These are phyloP conservation scores for Papilio xuthus DNA, from an alignment of 1,140 invertebrate genomes.

Conservation along the genomic window DNA sequence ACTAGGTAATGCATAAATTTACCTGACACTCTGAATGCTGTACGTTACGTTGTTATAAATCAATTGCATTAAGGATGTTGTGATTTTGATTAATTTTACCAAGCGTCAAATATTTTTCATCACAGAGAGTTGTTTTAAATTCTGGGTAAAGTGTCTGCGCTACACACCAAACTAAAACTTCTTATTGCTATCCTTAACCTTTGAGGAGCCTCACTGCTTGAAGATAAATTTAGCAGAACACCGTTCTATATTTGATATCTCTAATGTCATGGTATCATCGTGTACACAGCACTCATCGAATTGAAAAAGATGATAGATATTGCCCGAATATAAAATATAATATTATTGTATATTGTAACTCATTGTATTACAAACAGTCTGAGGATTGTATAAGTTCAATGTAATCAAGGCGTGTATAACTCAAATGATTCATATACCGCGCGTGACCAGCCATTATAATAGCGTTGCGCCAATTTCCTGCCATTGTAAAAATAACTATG, in stretches of 20 bases:
- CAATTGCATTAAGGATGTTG: not conserved
- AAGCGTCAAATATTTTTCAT: not conserved
- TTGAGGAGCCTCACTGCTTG: not conserved
- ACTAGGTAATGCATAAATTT: conserved; percentile 14
- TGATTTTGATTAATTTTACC: not conserved
- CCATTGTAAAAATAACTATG: conserved; percentile 38
- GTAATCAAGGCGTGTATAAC: conserved; percentile 17
- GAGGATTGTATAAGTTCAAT: conserved; percentile 29
- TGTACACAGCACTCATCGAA: not conserved
- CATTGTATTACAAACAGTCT: not conserved
- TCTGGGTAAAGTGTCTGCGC: too few relatives aligned
- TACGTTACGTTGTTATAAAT: not conserved
- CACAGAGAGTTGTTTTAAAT: too few relatives aligned
- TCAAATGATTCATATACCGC: conserved; percentile 37
- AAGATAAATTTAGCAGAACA: too few relatives aligned
- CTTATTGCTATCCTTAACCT: not conserved
- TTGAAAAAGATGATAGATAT: not conserved
- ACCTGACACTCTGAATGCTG: not conserved
- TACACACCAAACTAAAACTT: too few relatives aligned
- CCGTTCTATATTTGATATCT: too few relatives aligned
- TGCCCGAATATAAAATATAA: not conserved
- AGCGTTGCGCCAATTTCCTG: conserved; percentile 37
- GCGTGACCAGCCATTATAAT: conserved; percentile 36
- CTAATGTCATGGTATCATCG: not conserved
- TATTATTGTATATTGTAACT: not conserved